Percentiles rank a stretch among this genome's conserved stretches.
Conservation (phyloP, 2,797 vertebrate genomes). For the Microctenopoma lineatum region DNA sequence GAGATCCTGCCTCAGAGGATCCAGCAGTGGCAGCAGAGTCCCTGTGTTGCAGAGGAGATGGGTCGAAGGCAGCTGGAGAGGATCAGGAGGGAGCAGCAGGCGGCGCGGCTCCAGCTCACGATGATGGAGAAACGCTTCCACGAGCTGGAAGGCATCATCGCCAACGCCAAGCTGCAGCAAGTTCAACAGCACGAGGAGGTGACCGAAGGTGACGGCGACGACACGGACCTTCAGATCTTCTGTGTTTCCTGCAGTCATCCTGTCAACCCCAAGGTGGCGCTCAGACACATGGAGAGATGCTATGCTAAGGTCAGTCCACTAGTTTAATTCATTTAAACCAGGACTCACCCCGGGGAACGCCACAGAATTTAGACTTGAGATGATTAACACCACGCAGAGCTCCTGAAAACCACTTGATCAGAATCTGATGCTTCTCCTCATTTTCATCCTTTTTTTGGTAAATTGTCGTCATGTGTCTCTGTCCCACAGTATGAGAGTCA, state of each 20-base stretch:
- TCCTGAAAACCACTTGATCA: too few relatives aligned
- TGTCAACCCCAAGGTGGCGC: constrained; percentile 91
- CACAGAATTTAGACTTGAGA: too few relatives aligned
- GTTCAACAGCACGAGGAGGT: constrained; percentile 93
- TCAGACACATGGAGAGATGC: constrained; percentile 93
- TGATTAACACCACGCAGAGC: too few relatives aligned
- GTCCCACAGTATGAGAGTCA: constrained; percentile 91
- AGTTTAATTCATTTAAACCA: neutral
- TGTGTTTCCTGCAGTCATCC: constrained; percentile 94
- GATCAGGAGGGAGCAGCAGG: constrained; percentile 93
- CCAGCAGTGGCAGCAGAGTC: constrained; percentile 96
- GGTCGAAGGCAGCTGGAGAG: constrained; percentile 91
- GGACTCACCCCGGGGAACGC: too few relatives aligned
- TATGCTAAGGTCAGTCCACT: constrained; percentile 87
- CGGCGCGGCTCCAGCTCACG: constrained; percentile 88
- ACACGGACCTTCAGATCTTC: constrained; percentile 94
- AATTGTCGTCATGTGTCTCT: neutral
- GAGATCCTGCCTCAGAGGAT: constrained; percentile 93
- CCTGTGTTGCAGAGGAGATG: constrained; percentile 92
- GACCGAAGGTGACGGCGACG: constrained; percentile 90
- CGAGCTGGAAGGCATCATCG: constrained; percentile 91
- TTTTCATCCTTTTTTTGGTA: too few relatives aligned
- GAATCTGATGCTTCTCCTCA: too few relatives aligned
- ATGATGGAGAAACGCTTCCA: constrained; percentile 93
- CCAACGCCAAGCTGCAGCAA: constrained; percentile 91